These are phyloP conservation scores for Redunca redunca DNA, from an alignment of 2,113 vertebrate species.

Conservation along the genomic window DNA sequence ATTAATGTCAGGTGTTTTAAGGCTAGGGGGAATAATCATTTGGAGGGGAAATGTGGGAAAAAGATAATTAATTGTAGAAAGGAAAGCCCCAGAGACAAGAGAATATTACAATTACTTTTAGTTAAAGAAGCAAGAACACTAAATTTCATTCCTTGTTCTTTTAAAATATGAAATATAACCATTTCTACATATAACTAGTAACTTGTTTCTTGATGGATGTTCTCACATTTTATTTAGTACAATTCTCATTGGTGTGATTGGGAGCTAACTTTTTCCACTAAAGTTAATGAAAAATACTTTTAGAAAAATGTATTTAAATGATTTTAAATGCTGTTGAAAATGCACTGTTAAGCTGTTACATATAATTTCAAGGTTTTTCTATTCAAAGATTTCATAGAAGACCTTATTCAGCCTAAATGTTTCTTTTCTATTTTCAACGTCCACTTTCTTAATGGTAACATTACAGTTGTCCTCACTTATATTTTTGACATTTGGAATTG, in stretches of 20 bases:
- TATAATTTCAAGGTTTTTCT: constrained; percentile 1
- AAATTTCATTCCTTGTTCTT: constrained; percentile 36
- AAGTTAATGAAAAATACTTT: background rate
- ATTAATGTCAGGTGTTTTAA: constrained; percentile 25
- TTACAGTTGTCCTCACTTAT: constrained; percentile 16
- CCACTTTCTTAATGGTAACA: background rate
- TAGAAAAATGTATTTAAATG: background rate
- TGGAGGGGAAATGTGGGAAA: constrained; percentile 17
- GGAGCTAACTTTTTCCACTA: background rate
- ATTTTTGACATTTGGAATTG: constrained; percentile 39
- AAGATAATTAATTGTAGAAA: constrained; percentile 51
- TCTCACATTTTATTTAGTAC: constrained; percentile 28
- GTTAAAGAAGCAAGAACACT: constrained; percentile 22
- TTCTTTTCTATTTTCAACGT: background rate
- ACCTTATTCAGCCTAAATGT: background rate
- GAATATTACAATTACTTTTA: constrained; percentile 48
- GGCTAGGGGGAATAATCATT: constrained; percentile 41
- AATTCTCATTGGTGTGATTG: background rate
- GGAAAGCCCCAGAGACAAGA: constrained; percentile 44
- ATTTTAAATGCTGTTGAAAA: constrained; percentile 17
- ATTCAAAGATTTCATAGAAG: background rate
- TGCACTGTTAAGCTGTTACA: background rate
- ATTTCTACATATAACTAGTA: background rate
- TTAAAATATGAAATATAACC: background rate
- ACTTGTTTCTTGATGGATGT: constrained; percentile 17